Base-by-base conservation (phyloP, 2,888 invertebrate species). In the Tenthredo notha region DNA sequence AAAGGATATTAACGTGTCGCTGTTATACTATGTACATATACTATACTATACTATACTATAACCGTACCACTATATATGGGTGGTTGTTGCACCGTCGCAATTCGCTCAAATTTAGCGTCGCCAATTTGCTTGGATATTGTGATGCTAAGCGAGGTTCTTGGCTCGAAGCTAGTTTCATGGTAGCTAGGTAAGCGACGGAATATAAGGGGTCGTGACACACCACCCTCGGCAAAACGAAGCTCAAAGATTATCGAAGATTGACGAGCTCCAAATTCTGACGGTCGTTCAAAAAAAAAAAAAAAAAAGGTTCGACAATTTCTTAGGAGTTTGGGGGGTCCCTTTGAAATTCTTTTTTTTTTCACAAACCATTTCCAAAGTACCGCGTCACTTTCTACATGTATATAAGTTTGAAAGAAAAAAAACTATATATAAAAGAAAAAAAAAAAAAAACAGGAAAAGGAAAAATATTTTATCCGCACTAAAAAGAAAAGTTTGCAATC, bases 51-150 rank as follows among this genome's bases (percentile, higher is more conserved):
- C 7, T 84, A n/a, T 33, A 18, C 70, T 54, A 40, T 33, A 40
- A 18, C 70, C 47, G 33, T 33, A 40, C 70, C 37, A 72, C 18
- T 67, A 10, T n/a, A 54, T 84, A 77, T 33, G 61, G 50, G 21
- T 29, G 61, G 43, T 43, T 83, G 67, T 67, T 43, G 50, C 83
- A 33, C 25, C 84, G 78, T 84, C 87, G 87, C 89, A 90, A 90
- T 90, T 90, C 89, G 89, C 89, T 89, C 89, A 90, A 90, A 90
- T 90, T 90, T 89, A 90, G 89, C 90, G 88, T 87, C 87, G 47
- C 89, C 91, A 91, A 91, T 91, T 91, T 91, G 91, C 88, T 86
- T 87, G 90, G 90, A 91, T 80, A 80, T 91, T 91, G 91, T 91
- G 89, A 91, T 91, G 91, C 90, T 91, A 91, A 91, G 88, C 89